phyloP scores from a whole-genome alignment of 1,140 invertebrate species.

The Cyphomyrmex costatus region DNA sequence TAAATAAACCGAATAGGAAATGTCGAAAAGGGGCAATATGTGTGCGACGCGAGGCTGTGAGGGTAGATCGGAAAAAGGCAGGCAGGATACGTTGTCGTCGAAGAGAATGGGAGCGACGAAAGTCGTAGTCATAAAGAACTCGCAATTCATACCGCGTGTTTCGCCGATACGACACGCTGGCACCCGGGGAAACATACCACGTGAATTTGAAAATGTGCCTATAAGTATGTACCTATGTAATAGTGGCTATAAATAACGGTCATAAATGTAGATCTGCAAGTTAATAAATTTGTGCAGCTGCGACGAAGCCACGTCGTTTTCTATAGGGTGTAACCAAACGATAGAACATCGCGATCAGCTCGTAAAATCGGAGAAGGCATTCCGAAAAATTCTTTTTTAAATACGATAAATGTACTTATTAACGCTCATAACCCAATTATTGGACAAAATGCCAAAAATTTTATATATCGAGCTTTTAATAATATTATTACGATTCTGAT shows the following conservation, averaged over 20 bases:
- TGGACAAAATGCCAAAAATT: too few species aligned
- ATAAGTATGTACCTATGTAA: constrained; percentile 39
- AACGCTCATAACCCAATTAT: too few species aligned
- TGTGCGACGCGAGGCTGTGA: constrained; percentile 13
- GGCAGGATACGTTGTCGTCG: constrained; percentile 48
- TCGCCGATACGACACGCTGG: constrained; percentile 36
- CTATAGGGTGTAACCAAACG: not conserved
- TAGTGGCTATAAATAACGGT: constrained; percentile 40
- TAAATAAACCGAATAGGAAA: constrained; percentile 49
- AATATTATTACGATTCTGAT: too few species aligned
- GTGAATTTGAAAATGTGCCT: constrained; percentile 62
- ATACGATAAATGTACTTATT: not conserved
- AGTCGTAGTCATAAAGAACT: constrained; percentile 66
- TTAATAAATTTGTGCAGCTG: constrained; percentile 42
- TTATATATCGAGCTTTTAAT: too few species aligned
- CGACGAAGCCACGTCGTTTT: not conserved
- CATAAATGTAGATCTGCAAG: constrained; percentile 51
- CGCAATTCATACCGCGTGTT: constrained; percentile 60
- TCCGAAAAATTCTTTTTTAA: too few species aligned
- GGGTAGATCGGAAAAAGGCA: constrained; percentile 36
- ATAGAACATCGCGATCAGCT: too few species aligned
- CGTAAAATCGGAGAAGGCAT: not conserved
- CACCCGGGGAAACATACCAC: constrained; percentile 19
- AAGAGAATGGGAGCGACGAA: constrained; percentile 61
- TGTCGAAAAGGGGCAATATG: constrained; percentile 31